A percentile compares a stretch with the other conserved stretches of the same genome.
phyloP scores from a whole-genome alignment of 2,113 vertebrate genomes.

The Myotis brandtii region DNA sequence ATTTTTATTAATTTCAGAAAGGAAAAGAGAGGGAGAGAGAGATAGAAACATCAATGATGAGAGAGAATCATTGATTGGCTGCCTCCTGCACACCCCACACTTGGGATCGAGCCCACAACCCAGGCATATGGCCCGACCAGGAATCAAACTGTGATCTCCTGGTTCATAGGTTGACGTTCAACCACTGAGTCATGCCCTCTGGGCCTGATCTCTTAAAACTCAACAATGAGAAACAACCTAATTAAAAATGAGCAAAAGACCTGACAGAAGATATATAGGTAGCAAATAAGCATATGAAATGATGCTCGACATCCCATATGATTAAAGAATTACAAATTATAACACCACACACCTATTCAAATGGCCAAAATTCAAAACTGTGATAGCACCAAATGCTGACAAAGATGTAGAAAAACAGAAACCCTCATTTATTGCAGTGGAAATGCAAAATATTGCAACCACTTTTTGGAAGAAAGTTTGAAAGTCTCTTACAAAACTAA shows the following conservation, averaged over 20 bases:
- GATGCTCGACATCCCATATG: background rate
- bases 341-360: background rate
- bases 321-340: background rate
- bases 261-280: background rate
- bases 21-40: too few species aligned
- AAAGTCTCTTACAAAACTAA: background rate
- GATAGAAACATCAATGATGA: too few species aligned
- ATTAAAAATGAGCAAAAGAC: background rate
- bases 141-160: too few species aligned
- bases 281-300: background rate
- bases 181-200: too few species aligned
- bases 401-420: background rate
- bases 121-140: too few species aligned
- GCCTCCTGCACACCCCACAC: too few species aligned
- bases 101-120: too few species aligned
- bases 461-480: background rate
- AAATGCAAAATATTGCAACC: background rate
- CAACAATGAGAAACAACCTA: background rate
- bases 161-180: too few species aligned
- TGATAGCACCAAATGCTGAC: background rate
- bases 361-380: background rate
- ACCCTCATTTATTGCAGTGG: background rate
- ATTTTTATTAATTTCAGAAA: too few species aligned
- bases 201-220: background rate
- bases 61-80: too few species aligned